Conservation (phyloP, 2,113 vertebrate species). For the Passer domesticus region DNA sequence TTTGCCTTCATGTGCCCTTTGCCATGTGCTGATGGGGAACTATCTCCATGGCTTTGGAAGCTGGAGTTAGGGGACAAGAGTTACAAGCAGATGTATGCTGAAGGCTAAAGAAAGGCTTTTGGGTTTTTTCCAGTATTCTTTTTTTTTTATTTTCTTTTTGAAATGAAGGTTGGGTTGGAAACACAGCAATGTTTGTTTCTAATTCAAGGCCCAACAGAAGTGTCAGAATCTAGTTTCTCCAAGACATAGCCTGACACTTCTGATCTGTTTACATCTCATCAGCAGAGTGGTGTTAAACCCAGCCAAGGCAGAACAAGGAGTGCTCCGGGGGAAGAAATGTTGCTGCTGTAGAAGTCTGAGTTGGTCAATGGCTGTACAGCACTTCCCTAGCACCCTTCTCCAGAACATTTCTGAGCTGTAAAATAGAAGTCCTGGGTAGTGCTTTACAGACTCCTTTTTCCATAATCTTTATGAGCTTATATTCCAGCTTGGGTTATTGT, state of each 20-base stretch:
- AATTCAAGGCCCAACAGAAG: not conserved
- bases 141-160: not conserved
- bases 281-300: not conserved
- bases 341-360: not conserved
- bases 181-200: not conserved
- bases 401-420: not conserved
- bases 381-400: not conserved
- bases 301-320: not conserved
- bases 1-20: not conserved
- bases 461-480: not conserved
- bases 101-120: not conserved
- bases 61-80: not conserved
- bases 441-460: not conserved
- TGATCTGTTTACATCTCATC: not conserved
- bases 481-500: not conserved
- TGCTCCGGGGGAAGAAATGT: not conserved
- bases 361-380: not conserved
- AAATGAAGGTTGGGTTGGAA: not conserved
- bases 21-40: not conserved
- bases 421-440: not conserved
- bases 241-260: constrained; percentile 10
- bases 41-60: not conserved
- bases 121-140: not conserved
- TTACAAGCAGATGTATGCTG: not conserved
- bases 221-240: not conserved